Percentiles rank a stretch among this genome's conserved stretches.
Evolutionary conservation across 1,140 invertebrate species (phyloP).

Genomic region (Calephelis virginiensis): DNA sequence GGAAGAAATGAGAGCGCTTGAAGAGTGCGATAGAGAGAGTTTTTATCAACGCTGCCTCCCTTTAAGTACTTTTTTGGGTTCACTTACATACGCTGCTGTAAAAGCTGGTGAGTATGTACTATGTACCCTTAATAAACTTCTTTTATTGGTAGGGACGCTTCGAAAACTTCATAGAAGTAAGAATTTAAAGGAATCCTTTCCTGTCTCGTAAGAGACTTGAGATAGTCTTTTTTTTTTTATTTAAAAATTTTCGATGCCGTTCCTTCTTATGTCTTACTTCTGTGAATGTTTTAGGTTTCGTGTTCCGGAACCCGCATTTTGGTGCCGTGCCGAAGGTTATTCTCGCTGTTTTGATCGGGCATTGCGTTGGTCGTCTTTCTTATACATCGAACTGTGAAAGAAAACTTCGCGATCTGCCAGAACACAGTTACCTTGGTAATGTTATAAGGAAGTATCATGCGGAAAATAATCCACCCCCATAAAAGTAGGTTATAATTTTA

Average conservation of each 20-base stretch:
- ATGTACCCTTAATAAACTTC: not conserved
- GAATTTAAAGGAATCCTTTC: constrained; percentile 25
- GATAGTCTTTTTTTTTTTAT: constrained; percentile 3
- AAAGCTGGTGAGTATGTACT: constrained; percentile 45
- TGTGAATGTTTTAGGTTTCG: constrained; percentile 67
- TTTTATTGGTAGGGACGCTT: constrained; percentile 39
- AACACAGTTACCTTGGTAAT: constrained; percentile 49
- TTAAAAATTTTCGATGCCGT: constrained; percentile 36
- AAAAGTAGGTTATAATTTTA: constrained; percentile 9
- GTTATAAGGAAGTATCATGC: constrained; percentile 50
- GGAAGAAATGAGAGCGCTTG: constrained; percentile 64
- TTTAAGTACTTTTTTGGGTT: constrained; percentile 53
- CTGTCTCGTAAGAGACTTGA: not conserved
- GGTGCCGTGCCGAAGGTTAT: constrained; percentile 54
- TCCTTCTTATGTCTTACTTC: constrained; percentile 60
- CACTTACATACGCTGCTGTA: constrained; percentile 53
- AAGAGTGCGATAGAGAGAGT: constrained; percentile 69
- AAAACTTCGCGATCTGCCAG: constrained; percentile 47
- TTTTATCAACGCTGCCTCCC: constrained; percentile 66
- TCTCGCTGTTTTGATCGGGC: constrained; percentile 44
- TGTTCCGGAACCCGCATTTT: constrained; percentile 51
- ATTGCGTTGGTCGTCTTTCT: constrained; percentile 47
- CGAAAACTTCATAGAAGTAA: constrained; percentile 72
- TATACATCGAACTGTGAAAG: constrained; percentile 46
- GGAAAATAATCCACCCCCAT: constrained; percentile 36